Base-by-base conservation (phyloP, 2,888 invertebrate species). In the Campoplex nolae region DNA sequence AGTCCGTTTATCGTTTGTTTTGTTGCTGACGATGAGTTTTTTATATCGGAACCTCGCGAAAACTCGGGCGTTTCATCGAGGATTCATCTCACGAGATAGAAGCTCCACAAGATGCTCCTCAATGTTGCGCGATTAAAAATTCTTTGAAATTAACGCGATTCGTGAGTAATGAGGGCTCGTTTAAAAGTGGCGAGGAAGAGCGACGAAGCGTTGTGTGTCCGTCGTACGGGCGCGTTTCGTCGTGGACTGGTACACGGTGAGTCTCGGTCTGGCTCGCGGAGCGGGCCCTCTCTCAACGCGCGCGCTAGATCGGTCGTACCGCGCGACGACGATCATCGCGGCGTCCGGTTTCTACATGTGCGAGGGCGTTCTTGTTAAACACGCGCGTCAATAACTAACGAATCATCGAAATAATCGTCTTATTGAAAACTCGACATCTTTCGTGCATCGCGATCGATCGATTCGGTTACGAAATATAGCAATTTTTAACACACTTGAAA, bases 191-290 rank as follows among this genome's bases (percentile, higher is more conserved):
- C 88, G 79, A 85, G 80, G 87, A 79, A 85, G 81, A 89, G 88
- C 87, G 88, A 87, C 80, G 82, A 75, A 74, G 89, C 88, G 86
- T 74, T 75, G 84, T 62, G 54, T 85, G 87, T 84, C 79, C 88
- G 88, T 88, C 84, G 89, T 86, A 88, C 89, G 89, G 89, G 85
- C 89, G 90, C 89, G 89, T 88, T 87, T 89, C 90, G 90, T 91
- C 88, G 91, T 90, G 85, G 87, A 89, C 86, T 88, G 88, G 79
- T 76, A 82, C 82, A 82, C 87, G 76, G 82, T 65, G 74, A 82
- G 80, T 54, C 79, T 83, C 84, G 75, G 75, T 75, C 80, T 77
- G 85, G 82, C 84, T 71, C 65, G 71, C 62, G 62, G 16, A 62
- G 62, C 79, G 80, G 38, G 77, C 83, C 70, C 77, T 88, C 85